Conservation (phyloP, 2,888 invertebrate genomes). For the Xestoiulus laeticollis region DNA sequence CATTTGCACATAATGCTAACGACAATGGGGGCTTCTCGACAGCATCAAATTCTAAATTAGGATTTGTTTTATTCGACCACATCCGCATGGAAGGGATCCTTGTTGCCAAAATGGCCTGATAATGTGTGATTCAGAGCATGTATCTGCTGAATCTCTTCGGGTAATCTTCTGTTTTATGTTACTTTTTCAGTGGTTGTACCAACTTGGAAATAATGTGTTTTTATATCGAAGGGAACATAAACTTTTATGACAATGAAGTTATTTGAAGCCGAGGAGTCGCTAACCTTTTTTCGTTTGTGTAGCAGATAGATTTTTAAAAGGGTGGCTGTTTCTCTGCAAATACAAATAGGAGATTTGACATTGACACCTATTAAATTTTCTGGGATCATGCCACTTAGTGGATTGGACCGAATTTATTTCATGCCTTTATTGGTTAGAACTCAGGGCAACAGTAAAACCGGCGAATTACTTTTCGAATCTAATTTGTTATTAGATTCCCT, state of each 20-base stretch:
- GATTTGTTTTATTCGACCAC: conserved; percentile 39
- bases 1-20: conserved; percentile 41
- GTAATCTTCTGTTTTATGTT: conserved; percentile 30
- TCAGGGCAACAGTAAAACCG: not conserved
- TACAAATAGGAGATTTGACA: conserved; percentile 19
- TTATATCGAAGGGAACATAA: conserved; percentile 36
- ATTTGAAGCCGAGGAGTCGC: conserved; percentile 12
- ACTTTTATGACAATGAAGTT: conserved; percentile 47
- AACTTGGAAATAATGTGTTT: conserved; percentile 44
- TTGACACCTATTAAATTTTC: conserved; percentile 21
- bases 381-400: not conserved
- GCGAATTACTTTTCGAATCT: not conserved
- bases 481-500: not conserved
- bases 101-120: not conserved
- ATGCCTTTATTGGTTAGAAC: not conserved
- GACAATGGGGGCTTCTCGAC: conserved; percentile 6
- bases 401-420: conserved; percentile 4
- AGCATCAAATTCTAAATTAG: conserved; percentile 35
- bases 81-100: conserved; percentile 18
- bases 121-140: conserved; percentile 41
- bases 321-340: not conserved
- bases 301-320: not conserved
- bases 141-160: conserved; percentile 10
- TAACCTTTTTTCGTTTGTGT: conserved; percentile 20
- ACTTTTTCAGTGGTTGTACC: not conserved